Evolutionary conservation across 2,113 vertebrate genomes (phyloP).

Genomic region (Panthera leo): DNA sequence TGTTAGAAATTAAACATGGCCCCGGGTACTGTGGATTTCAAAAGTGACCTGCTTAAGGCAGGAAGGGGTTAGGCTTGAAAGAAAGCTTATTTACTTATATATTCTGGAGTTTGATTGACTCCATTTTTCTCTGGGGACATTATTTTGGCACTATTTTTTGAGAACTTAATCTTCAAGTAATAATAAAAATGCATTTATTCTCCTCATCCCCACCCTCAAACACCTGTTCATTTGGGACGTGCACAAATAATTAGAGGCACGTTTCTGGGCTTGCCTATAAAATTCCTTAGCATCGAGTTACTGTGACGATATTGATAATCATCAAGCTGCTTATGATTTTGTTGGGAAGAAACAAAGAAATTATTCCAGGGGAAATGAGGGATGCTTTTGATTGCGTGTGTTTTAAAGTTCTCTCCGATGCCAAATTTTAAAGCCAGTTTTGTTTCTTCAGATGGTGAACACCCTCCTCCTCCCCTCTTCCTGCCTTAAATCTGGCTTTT

Average conservation of each 20-base stretch:
- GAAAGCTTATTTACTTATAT: not conserved
- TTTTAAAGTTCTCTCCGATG: conserved; percentile 43
- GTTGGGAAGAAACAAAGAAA: conserved; percentile 49
- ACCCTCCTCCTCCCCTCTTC: not conserved
- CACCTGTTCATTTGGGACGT: conserved; percentile 8
- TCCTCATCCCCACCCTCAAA: not conserved
- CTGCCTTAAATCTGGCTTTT: conserved; percentile 68
- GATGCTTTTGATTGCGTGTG: not conserved
- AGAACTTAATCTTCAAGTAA: conserved; percentile 60
- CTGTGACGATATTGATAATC: not conserved
- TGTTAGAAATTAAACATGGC: not conserved
- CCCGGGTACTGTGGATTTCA: not conserved
- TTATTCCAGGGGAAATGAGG: not conserved
- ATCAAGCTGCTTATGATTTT: not conserved
- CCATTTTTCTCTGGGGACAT: conserved; percentile 33
- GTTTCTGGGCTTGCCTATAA: not conserved
- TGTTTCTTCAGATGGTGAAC: conserved; percentile 64
- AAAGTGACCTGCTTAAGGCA: not conserved
- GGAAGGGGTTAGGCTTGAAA: not conserved
- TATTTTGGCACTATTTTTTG: conserved; percentile 55
- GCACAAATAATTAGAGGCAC: not conserved
- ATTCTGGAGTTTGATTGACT: conserved; percentile 22
- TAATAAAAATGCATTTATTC: conserved; percentile 48
- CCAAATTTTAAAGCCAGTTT: conserved; percentile 73
- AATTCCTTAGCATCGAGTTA: not conserved